These are phyloP conservation scores for Meta bourneti DNA, from an alignment of 2,888 invertebrate genomes.

Conservation along the genomic window DNA sequence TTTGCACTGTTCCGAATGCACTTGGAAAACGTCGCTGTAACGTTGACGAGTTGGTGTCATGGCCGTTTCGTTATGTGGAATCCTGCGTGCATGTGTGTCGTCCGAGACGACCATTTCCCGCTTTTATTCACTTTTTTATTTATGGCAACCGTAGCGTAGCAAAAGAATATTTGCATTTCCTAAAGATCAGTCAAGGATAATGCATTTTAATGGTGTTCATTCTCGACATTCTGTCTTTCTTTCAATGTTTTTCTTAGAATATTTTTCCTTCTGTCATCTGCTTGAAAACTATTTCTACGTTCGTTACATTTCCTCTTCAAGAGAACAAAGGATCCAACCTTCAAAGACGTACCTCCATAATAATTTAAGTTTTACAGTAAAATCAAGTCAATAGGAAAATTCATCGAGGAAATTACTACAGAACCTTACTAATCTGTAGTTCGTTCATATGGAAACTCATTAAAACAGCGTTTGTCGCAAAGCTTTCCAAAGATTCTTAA, in stretches of 20 bases:
- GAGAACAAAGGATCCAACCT: neutral
- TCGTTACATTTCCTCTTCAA: neutral
- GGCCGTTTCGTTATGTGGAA: constrained; percentile 15
- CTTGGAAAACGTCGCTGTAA: constrained; percentile 17
- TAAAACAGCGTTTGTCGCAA: too few species aligned
- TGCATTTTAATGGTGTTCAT: neutral
- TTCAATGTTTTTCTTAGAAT: neutral
- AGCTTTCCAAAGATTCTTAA: too few species aligned
- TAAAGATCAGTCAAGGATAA: constrained; percentile 21
- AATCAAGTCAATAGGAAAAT: neutral
- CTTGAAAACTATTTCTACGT: neutral
- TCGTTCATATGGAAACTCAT: too few species aligned
- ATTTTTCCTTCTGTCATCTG: neutral
- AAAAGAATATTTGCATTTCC: constrained; percentile 16
- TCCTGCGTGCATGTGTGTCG: neutral
- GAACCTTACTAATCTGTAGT: too few species aligned
- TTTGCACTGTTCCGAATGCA: constrained; percentile 2
- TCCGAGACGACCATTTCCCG: constrained; percentile 18
- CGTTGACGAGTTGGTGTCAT: constrained; percentile 41
- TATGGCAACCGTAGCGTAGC: constrained; percentile 42
- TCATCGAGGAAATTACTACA: neutral
- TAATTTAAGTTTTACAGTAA: neutral
- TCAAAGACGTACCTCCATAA: neutral
- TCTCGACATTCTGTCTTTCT: neutral
- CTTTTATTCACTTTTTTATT: constrained; percentile 32